Base-by-base conservation (phyloP, 2,797 vertebrate species). In the Molossus alvarezi region DNA sequence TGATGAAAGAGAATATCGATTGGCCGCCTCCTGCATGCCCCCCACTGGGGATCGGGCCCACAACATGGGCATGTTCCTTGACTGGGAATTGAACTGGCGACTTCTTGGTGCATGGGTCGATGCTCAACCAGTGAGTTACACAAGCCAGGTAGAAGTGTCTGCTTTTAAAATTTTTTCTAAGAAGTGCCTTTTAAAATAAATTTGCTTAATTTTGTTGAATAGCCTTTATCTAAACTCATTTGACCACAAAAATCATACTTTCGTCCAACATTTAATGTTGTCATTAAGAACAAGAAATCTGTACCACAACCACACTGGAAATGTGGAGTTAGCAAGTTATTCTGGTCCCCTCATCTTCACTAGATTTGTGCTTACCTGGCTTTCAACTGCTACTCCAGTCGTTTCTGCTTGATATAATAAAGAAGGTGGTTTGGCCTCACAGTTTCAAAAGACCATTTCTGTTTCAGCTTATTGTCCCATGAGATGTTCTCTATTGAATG, bases 221-320 rank as follows among this genome's bases (percentile, higher is more conserved):
- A 1, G 53, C 9, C 9, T 95, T 88, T 79, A 8, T 12, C 55
- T 82, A 91, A 95, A 79, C 7, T 55, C 58, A 69, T 80, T 83
- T 91, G 33, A 57, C 15, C 21, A 85, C n/a, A 91, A 94, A 94
- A 67, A 90, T 90, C 13, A 5, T 60, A 67, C 72, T 88, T 82
- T 85, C 33, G 15, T 2, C 1, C 11, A 88, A 71, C 15, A 85
- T 71, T 64, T 58, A 71, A 65, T 77, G 53, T 82, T 64, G 23
- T 7, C 20, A 96, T 77, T 91, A 17, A 58, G 33, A 64, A 41
- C 1, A 77, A 79, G 25, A n/a, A 69, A 60, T 77, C 4, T 91
- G 18, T 0, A 91, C 21, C 64, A 82, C 20, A 77, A 91, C 18
- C 64, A 82, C 20, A 77, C 29, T 80, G 48, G 33, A 88, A 72